Conservation (phyloP, 2,888 invertebrate genomes). For the Notocelia uddmanniana region DNA sequence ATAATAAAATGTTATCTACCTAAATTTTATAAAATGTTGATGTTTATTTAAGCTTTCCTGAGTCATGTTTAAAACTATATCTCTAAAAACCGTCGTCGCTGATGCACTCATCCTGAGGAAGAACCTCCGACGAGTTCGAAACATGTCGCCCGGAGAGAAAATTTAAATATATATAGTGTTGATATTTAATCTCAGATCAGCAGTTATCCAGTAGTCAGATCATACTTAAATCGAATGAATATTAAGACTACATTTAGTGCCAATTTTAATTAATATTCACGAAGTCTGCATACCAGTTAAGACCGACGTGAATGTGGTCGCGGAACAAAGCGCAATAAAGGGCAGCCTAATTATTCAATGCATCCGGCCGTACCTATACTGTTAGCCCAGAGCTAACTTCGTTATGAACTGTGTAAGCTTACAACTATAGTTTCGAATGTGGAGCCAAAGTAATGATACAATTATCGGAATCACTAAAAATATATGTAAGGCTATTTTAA, state of each 20-base stretch:
- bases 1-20: no score
- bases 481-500: no score
- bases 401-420: constrained; percentile 10
- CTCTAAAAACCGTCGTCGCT: no score
- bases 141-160: no score
- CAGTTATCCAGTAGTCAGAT: no score
- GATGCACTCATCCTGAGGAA: no score
- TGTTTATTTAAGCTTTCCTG: no score
- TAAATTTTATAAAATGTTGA: no score
- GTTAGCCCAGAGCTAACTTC: constrained; percentile 17
- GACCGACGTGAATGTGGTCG: constrained; percentile 18
- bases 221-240: not conserved
- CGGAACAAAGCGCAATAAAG: constrained; percentile 27
- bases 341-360: constrained; percentile 27
- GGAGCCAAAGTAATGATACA: not conserved
- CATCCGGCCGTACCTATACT: constrained; percentile 12
- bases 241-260: not conserved
- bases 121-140: no score
- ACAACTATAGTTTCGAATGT: not conserved
- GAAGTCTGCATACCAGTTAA: constrained; percentile 11
- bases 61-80: no score
- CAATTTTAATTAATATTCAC: not conserved
- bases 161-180: no score
- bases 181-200: no score
- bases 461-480: not conserved